Base-by-base conservation (phyloP, 1,140 invertebrate species). In the Drosophila mojavensis region DNA sequence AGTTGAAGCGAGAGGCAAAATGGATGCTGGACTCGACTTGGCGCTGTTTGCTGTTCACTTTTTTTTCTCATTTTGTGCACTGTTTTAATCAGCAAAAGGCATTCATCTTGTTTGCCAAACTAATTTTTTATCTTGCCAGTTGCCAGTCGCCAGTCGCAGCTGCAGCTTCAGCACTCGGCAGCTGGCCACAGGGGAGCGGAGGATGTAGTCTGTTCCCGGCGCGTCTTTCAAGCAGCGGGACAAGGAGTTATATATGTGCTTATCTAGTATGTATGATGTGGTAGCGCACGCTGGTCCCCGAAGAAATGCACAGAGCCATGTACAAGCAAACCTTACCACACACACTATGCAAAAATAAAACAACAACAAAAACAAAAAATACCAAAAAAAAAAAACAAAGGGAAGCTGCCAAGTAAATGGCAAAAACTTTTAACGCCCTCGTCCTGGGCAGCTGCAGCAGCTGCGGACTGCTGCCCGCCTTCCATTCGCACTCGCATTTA, bases 21-120 rank as follows among this genome's bases (percentile, higher is more conserved):
- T 30, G 20, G 20, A 41, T 11, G n/a, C 30, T 5, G 6, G 43
- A 5, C 36, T n/a, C 28, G 51, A 64, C 61, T 56, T 24, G 47
- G 43, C 47, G 54, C 63, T 64, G 53, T 64, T 62, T 7, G 48
- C 39, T 39, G n/a, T 30, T n/a, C 28, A 11, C 65, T 10, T 43
- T 43, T 43, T 43, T 61, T 43, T 30, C 39, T 50, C 55, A 26
- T 15, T 15, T 24, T 78, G 28, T 65, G 62, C 55, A 75, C 58
- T 80, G 75, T 90, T 91, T 91, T 90, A 90, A 90, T 90, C 86
- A 90, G 86, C 63, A 90, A 78, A 90, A 90, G 86, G 86, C 86
- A 90, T 90, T 90, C 79, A 90, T 90, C 86, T 91, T 90, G 86
- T 90, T 90, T 85, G 83, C 82, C 81, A 90, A 90, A 90, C 85